Base-by-base conservation (phyloP, 2,888 invertebrate genomes). In the Zygothrica quintamaculata region DNA sequence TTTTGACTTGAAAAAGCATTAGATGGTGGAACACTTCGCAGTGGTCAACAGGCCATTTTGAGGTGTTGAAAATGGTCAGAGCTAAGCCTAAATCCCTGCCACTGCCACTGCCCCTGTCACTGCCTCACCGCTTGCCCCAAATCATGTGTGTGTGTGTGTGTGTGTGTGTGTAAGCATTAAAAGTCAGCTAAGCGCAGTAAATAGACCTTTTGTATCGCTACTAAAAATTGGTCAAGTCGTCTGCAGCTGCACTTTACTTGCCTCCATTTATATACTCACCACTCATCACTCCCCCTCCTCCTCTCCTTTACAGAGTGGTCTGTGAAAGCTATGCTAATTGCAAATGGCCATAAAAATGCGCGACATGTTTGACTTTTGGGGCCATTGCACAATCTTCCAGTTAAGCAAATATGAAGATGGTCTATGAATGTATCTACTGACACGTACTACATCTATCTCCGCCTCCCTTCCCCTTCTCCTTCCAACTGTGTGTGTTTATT, bases 301-400 rank as follows among this genome's bases (percentile, higher is more conserved):
- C 25, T 16, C 16, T 18, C 25, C 52, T 18, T 9, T 8, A 11
- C 51, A 60, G 25, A 22, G 47, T 16, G 46, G 25, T 46, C 43
- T 43, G 11, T 80, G 73, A 61, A 70, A 70, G 64, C 58, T 36
- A 43, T 51, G 59, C 82, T 82, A 82, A 82, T 82, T 82, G 87
- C 86, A 87, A 84, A 87, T 44, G 43, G 65, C 70, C 70, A 82
- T 82, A 84, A 82, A 86, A 87, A 75, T 67, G 68, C 56, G 52
- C 53, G 57, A 87, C 70, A 74, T 72, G 71, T 77, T 62, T 58
- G 65, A 69, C 56, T 56, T 68, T 62, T 64, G 64, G 37, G 15
- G 15, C 33, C 26, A 36, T 18, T 47, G 13, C 46, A 22, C 43
- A 25, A 25, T 25, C 12, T 33, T 29, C 8, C 6, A 13, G 37